Conservation (phyloP, 2,888 invertebrate species). For the Sepioteuthis lessoniana region DNA sequence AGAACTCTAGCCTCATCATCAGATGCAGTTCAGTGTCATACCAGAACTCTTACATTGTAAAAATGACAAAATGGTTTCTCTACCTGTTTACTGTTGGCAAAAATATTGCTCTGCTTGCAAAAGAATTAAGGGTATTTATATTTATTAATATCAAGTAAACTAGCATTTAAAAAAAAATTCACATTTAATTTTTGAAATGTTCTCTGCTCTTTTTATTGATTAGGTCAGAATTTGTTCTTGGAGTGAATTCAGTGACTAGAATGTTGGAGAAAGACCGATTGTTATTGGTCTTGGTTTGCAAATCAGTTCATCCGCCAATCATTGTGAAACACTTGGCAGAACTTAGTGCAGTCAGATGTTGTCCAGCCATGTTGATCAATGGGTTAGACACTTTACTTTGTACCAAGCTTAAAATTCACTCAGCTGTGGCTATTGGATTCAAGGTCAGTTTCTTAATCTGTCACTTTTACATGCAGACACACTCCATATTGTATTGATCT, state of each 20-base stretch:
- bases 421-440: constrained; percentile 39
- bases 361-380: neutral
- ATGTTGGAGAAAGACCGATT: neutral
- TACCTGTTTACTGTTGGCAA: no score
- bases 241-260: neutral
- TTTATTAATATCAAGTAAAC: no score
- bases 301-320: neutral
- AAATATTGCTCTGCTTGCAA: no score
- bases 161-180: no score
- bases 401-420: neutral
- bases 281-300: neutral
- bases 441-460: neutral
- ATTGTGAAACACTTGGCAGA: neutral
- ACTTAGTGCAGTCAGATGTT: neutral
- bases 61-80: no score
- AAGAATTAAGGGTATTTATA: no score
- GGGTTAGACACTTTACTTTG: neutral
- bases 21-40: no score
- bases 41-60: no score
- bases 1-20: no score
- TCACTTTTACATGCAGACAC: no score
- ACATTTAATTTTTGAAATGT: no score
- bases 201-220: neutral
- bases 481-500: no score
- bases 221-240: neutral